A percentile compares a stretch with the other conserved stretches of the same genome.
phyloP scores from a whole-genome alignment of 2,888 invertebrate genomes.

The Hirtodrosophila trivittata region DNA sequence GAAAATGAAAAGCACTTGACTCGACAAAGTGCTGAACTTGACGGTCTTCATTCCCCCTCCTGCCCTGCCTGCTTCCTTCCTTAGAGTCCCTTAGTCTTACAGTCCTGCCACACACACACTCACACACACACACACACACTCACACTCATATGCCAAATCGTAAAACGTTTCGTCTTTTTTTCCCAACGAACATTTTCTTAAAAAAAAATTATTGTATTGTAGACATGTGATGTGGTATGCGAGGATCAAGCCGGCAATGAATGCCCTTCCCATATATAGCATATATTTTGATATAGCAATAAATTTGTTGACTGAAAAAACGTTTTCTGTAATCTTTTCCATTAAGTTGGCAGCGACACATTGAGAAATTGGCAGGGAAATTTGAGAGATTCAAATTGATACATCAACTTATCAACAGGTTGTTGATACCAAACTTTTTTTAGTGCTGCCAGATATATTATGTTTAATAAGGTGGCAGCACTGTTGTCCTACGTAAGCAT shows the following conservation, averaged over 20 bases:
- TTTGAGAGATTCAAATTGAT: too few species aligned
- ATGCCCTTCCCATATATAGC: slow-evolving; percentile 29
- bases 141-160: slow-evolving; percentile 70
- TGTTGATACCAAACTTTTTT: too few species aligned
- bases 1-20: slow-evolving; percentile 79
- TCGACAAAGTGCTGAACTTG: slow-evolving; percentile 76
- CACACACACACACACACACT: slow-evolving; percentile 56
- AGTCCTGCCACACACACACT: slow-evolving; percentile 42
- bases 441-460: too few species aligned
- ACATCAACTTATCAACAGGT: too few species aligned
- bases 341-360: too few species aligned
- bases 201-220: slow-evolving; percentile 18
- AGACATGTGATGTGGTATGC: slow-evolving; percentile 19
- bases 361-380: too few species aligned
- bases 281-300: too few species aligned
- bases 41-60: slow-evolving; percentile 42
- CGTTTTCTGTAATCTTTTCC: background rate
- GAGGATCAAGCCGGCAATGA: slow-evolving; percentile 13
- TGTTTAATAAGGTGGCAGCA: too few species aligned
- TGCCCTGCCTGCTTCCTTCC: slow-evolving; percentile 3
- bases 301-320: too few species aligned
- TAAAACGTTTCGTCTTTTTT: slow-evolving; percentile 67
- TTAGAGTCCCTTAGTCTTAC: slow-evolving; percentile 2
- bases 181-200: slow-evolving; percentile 29
- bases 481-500: too few species aligned